These are phyloP conservation scores for Cotesia congregata DNA, from an alignment of 2,888 invertebrate genomes.

Conservation along the genomic window DNA sequence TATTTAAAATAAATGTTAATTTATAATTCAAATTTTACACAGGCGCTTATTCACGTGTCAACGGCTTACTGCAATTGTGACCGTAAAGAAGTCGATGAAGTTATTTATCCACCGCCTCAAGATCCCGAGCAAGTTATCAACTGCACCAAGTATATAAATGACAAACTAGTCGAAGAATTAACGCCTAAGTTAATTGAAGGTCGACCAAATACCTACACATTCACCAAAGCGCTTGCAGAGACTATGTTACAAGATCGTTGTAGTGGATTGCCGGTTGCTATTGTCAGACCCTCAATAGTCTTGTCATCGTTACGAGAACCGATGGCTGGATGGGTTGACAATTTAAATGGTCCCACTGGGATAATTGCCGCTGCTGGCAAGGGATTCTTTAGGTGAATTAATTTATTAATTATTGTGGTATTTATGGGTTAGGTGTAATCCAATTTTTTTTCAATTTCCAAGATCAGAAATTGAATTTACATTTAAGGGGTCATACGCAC, in stretches of 20 bases:
- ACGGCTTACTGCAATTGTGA: constrained; percentile 84
- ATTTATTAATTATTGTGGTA: constrained; percentile 47
- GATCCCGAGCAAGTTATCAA: constrained; percentile 72
- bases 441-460: too few species aligned
- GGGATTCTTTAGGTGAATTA: constrained; percentile 72
- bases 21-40: constrained; percentile 40
- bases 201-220: constrained; percentile 82
- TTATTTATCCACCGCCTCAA: constrained; percentile 73
- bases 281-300: constrained; percentile 78
- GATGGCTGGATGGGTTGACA: constrained; percentile 70
- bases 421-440: neutral
- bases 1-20: neutral
- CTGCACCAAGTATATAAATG: constrained; percentile 70
- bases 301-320: constrained; percentile 67
- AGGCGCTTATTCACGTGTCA: constrained; percentile 79
- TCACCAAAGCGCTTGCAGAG: constrained; percentile 82
- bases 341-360: constrained; percentile 70
- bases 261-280: constrained; percentile 75
- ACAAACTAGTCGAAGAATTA: constrained; percentile 69
- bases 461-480: too few species aligned
- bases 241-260: constrained; percentile 75
- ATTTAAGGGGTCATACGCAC: too few species aligned
- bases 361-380: constrained; percentile 75
- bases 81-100: constrained; percentile 74
- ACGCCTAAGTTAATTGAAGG: constrained; percentile 70